Conservation (phyloP, 2,888 invertebrate species). For the Xestobium rufovillosum region DNA sequence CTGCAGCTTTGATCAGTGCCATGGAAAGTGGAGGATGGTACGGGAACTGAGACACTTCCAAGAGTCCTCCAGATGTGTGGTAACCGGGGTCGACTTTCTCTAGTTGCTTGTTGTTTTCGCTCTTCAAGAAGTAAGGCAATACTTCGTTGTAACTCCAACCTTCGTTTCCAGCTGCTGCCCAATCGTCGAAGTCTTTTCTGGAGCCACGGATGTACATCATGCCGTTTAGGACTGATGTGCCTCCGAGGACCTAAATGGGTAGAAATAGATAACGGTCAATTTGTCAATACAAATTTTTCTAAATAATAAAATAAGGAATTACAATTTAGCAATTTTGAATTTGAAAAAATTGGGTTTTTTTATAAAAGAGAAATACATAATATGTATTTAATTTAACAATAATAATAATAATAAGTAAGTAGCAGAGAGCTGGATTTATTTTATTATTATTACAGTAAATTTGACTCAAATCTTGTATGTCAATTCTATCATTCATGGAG, state of each 20-base stretch:
- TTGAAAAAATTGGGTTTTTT: too few species aligned
- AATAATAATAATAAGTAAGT: too few species aligned
- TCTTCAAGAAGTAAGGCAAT: slow-evolving; percentile 81
- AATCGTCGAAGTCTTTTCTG: slow-evolving; percentile 77
- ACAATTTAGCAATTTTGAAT: too few species aligned
- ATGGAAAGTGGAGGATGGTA: slow-evolving; percentile 79
- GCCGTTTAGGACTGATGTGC: slow-evolving; percentile 89
- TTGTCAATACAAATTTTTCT: too few species aligned
- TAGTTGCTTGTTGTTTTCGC: slow-evolving; percentile 69
- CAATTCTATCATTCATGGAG: too few species aligned
- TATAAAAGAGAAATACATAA: too few species aligned
- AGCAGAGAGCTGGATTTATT: too few species aligned
- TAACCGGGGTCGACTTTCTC: slow-evolving; percentile 68
- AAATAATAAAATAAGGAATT: background rate
- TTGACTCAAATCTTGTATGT: too few species aligned
- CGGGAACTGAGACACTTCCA: slow-evolving; percentile 74
- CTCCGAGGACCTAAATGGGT: slow-evolving; percentile 76
- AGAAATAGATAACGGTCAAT: background rate
- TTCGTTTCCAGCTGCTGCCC: slow-evolving; percentile 77
- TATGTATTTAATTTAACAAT: too few species aligned
- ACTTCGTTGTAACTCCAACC: slow-evolving; percentile 89
- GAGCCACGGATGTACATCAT: slow-evolving; percentile 95
- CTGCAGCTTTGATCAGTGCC: slow-evolving; percentile 69
- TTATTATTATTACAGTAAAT: too few species aligned
- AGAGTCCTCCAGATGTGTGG: slow-evolving; percentile 68